These are phyloP conservation scores for Cenopis cana DNA, from an alignment of 2,888 invertebrate species.

Conservation along the genomic window DNA sequence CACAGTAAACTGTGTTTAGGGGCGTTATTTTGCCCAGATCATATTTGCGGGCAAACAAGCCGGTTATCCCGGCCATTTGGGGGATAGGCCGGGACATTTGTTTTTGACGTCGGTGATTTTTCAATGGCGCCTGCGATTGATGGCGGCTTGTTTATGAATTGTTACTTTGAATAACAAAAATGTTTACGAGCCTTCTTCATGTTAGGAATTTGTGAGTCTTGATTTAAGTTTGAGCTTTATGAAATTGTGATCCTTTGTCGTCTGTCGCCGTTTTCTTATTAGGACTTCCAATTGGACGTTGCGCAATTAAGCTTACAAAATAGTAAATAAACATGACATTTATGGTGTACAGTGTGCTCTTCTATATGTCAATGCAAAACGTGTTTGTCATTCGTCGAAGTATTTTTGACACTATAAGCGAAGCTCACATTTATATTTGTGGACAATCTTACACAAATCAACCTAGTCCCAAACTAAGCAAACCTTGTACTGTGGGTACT, in stretches of 20 bases:
- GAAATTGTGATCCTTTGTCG: neutral
- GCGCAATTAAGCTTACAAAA: too few relatives aligned
- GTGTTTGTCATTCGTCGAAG: too few relatives aligned
- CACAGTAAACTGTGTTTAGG: constrained; percentile 43
- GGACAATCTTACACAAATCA: too few relatives aligned
- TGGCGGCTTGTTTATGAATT: constrained; percentile 12
- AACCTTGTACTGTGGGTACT: too few relatives aligned
- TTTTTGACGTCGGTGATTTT: constrained; percentile 33
- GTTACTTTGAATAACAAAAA: constrained; percentile 13
- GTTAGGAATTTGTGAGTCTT: neutral
- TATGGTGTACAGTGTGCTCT: too few relatives aligned
- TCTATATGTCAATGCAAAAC: too few relatives aligned
- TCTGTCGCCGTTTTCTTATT: neutral
- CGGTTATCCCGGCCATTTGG: constrained; percentile 41
- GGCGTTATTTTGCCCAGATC: constrained; percentile 39
- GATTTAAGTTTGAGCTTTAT: neutral
- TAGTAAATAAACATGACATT: too few relatives aligned
- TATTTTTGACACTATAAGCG: too few relatives aligned
- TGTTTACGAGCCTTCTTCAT: neutral
- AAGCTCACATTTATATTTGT: too few relatives aligned
- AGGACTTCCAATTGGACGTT: too few relatives aligned
- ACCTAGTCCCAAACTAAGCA: too few relatives aligned
- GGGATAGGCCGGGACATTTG: constrained; percentile 37
- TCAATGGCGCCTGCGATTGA: constrained; percentile 21
- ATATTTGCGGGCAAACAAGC: constrained; percentile 44